Percentiles rank a stretch among this genome's conserved stretches.
Evolutionary conservation across 2,888 invertebrate species (phyloP).

Genomic region (Amorpha juglandis): DNA sequence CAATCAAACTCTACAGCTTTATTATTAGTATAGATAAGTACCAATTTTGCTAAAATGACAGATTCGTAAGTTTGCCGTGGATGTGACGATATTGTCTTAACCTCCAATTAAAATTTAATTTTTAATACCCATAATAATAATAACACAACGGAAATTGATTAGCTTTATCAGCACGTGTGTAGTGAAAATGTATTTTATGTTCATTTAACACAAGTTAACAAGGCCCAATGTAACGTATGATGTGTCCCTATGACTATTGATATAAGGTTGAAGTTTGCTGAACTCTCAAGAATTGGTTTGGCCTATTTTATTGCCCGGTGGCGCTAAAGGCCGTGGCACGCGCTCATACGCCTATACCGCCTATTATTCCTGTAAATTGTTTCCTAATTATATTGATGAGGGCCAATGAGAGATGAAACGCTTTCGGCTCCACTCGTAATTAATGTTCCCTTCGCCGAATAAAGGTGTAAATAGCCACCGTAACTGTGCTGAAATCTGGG

Average conservation of each 20-base stretch:
- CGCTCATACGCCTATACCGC: background rate
- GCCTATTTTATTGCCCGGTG: slow-evolving; percentile 13
- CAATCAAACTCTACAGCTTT: no score
- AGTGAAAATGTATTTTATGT: slow-evolving; percentile 10
- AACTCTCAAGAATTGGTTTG: slow-evolving; percentile 1
- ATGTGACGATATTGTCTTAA: no score
- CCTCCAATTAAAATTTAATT: no score
- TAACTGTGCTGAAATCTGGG: no score
- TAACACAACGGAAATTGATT: slow-evolving; percentile 3
- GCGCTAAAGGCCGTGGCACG: slow-evolving; percentile 10
- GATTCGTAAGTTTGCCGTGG: no score
- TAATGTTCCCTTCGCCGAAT: no score
- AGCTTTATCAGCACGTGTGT: background rate
- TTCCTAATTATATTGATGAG: slow-evolving; percentile 14
- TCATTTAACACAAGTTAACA: background rate
- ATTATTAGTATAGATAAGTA: no score
- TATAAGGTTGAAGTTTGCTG: background rate
- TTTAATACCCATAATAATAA: background rate
- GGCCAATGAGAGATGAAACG: background rate
- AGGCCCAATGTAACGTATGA: background rate
- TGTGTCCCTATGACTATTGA: background rate
- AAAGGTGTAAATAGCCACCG: no score
- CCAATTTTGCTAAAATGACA: no score
- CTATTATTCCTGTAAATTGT: slow-evolving; percentile 20
- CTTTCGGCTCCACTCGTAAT: background rate